Percentiles rank a stretch among this genome's conserved stretches.
Evolutionary conservation across 2,797 vertebrate genomes (phyloP).

Genomic region (Philypnodon macrostomus): DNA sequence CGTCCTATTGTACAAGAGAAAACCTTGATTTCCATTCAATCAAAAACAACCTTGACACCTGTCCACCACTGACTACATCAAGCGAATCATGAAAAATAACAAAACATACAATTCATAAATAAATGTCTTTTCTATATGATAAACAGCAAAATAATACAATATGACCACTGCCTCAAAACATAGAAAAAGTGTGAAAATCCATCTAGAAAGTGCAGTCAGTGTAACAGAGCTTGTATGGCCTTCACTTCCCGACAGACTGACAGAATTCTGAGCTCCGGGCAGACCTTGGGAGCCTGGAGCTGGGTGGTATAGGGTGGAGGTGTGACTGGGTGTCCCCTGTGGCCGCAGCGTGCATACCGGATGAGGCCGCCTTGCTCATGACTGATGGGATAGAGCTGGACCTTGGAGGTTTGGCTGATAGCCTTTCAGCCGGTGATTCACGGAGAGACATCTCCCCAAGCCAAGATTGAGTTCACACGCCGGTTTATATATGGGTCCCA

Average conservation of each 20-base stretch:
- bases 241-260: constrained; percentile 54
- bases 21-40: too few species aligned
- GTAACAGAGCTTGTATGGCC: constrained; percentile 54
- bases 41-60: too few species aligned
- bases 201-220: constrained; percentile 44
- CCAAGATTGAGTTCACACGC: constrained; percentile 80
- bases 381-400: constrained; percentile 77
- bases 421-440: constrained; percentile 80
- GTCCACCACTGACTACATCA: too few species aligned
- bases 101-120: constrained; percentile 7
- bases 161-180: constrained; percentile 19
- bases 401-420: constrained; percentile 82
- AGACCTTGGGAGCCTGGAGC: constrained; percentile 66
- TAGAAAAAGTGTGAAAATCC: constrained; percentile 52
- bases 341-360: constrained; percentile 69
- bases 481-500: constrained; percentile 59
- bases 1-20: too few species aligned
- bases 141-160: constrained; percentile 15
- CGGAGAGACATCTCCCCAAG: constrained; percentile 70
- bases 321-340: constrained; percentile 64
- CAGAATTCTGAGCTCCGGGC: constrained; percentile 60
- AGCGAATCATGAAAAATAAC: neutral
- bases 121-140: constrained; percentile 8
- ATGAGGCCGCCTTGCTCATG: constrained; percentile 72
- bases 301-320: constrained; percentile 57